Base-by-base conservation (phyloP, 2,797 vertebrate genomes). In the Florisuga fusca region DNA sequence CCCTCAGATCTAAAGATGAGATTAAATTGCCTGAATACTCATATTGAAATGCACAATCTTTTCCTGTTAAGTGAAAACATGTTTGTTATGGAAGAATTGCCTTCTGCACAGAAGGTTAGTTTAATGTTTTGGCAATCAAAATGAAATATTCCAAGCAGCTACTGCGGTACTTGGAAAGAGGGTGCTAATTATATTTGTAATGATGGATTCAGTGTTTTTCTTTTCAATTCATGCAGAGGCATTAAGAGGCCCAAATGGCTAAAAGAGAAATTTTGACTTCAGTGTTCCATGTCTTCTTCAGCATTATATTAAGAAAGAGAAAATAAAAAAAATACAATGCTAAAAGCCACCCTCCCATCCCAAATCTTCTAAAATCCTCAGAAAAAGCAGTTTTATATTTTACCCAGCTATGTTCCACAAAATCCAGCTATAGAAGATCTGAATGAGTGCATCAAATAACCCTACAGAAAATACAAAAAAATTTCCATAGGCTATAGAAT, bases 31-130 rank as follows among this genome's bases (percentile, higher is more conserved):
- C 41, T 10, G 9, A 79, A 11, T 45, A 86, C 73, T 73, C 51
- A 15, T 59, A 75, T 1, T 88, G 73, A 88, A 86, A 88, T 59
- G 74, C 51, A 78, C 73, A 81, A 58, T 81, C 80, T 79, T 86
- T 23, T 84, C 80, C 51, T 78, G 69, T 87, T 93, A 73, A 81
- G 76, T 69, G 83, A 86, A 94, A 90, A 93, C 67, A 88, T 63
- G 74, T 69, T 91, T 10, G 0, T n/a, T 41, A 41, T 76, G 81
- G 31, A 91, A 94, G 71, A 92, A 90, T 1, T 90, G 64, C 67
- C 41, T 86, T 73, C 80, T 76, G 88, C 54, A 84, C 77, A 95
- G 79, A 88, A 93, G 61, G 77, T 88, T 87, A 84, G 77, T 73
- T 95, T 89, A 93, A 88, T 31, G 59, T 82, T 93, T 87, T 91